Percentiles rank a stretch among this genome's conserved stretches.
phyloP scores from a whole-genome alignment of 2,888 invertebrate species.

The Mylabris sibirica region DNA sequence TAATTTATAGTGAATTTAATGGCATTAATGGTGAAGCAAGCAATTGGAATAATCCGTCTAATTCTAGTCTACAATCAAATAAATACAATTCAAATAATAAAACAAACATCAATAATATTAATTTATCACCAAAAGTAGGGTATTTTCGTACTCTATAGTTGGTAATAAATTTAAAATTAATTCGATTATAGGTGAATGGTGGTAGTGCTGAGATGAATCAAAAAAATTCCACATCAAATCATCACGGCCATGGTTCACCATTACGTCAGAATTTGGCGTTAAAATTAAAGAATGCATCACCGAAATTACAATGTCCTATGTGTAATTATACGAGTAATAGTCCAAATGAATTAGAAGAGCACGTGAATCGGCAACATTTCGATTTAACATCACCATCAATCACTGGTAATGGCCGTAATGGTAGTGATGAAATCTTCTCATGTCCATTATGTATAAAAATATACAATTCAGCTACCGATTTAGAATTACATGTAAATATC shows the following conservation, averaged over 20 bases:
- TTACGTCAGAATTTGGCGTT: constrained; percentile 74
- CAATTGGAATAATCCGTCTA: constrained; percentile 49
- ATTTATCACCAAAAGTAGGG: constrained; percentile 58
- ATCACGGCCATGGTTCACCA: constrained; percentile 77
- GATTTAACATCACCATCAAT: constrained; percentile 80
- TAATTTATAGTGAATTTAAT: constrained; percentile 52
- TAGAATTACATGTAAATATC: constrained; percentile 86
- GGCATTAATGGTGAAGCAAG: constrained; percentile 48
- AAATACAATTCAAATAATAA: constrained; percentile 40
- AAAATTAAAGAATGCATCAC: constrained; percentile 70
- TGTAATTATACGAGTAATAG: constrained; percentile 79
- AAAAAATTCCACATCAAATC: constrained; percentile 48
- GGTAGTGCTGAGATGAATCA: constrained; percentile 57
- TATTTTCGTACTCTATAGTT: background rate
- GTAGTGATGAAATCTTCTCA: constrained; percentile 68
- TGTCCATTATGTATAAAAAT: constrained; percentile 82
- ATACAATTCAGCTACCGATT: constrained; percentile 77
- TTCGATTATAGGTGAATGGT: constrained; percentile 54
- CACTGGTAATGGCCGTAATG: constrained; percentile 44
- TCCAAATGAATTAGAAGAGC: constrained; percentile 78
- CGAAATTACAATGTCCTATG: constrained; percentile 72
- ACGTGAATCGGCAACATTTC: constrained; percentile 84
- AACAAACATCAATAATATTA: constrained; percentile 59
- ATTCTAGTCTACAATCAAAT: constrained; percentile 42
- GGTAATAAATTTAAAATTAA: background rate